Evolutionary conservation across 1,140 invertebrate species (phyloP).

Genomic region (Aphaenogaster ashmeadi): DNA sequence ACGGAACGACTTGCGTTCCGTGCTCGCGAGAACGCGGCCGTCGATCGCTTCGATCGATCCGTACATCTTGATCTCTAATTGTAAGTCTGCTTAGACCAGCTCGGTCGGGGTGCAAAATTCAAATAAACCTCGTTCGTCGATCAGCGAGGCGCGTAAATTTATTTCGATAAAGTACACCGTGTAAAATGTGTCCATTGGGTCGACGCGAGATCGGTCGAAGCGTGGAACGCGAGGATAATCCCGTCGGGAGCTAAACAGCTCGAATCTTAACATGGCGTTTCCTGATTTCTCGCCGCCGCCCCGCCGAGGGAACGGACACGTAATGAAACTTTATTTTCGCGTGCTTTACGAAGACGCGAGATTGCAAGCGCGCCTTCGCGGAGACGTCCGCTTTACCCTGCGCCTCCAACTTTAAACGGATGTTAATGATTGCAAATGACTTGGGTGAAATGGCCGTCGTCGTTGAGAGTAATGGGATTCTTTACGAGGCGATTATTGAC

Average conservation of each 20-base stretch:
- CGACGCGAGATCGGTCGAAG: neutral
- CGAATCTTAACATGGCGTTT: slow-evolving; percentile 47
- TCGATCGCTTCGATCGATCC: slow-evolving; percentile 62
- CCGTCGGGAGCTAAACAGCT: slow-evolving; percentile 26
- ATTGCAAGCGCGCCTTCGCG: slow-evolving; percentile 34
- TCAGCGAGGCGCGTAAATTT: slow-evolving; percentile 10
- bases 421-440: slow-evolving; percentile 75
- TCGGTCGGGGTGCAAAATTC: slow-evolving; percentile 24
- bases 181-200: neutral
- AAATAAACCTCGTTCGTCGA: neutral
- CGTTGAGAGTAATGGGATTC: slow-evolving; percentile 72
- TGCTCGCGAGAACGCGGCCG: slow-evolving; percentile 30
- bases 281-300: slow-evolving; percentile 25
- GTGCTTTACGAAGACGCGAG: slow-evolving; percentile 38
- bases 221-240: slow-evolving; percentile 45
- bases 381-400: slow-evolving; percentile 8
- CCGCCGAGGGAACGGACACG: slow-evolving; percentile 19
- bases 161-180: neutral
- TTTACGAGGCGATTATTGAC: slow-evolving; percentile 77
- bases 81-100: neutral
- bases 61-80: slow-evolving; percentile 7
- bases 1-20: slow-evolving; percentile 49
- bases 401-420: slow-evolving; percentile 53
- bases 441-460: slow-evolving; percentile 65
- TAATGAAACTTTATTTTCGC: slow-evolving; percentile 64